Evolutionary conservation across 2,797 vertebrate genomes (phyloP).

Genomic region (Cyprinodon diabolis): DNA sequence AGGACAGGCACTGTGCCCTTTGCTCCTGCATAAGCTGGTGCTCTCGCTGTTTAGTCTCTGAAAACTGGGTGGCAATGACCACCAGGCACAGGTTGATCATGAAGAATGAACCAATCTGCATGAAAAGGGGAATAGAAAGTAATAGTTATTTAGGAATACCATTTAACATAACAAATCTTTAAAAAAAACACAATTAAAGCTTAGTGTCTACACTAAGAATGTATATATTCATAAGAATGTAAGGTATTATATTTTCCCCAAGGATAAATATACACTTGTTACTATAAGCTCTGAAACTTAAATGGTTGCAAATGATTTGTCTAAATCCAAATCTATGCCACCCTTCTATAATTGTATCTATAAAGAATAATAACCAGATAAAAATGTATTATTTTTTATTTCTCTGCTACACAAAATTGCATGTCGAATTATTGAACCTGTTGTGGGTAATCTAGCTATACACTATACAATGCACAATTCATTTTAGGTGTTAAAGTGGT

Average conservation of each 20-base stretch:
- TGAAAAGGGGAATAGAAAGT: background rate
- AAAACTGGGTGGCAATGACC: conserved; percentile 98
- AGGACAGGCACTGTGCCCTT: conserved; percentile 90
- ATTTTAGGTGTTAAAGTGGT: no score
- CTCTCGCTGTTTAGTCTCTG: conserved; percentile 96
- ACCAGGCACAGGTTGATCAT: conserved; percentile 99
- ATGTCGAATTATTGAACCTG: no score
- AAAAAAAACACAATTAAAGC: background rate
- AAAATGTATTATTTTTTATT: no score
- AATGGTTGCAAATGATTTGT: no score
- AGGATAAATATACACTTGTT: conserved; percentile 30
- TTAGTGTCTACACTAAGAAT: background rate
- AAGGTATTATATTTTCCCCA: conserved; percentile 10
- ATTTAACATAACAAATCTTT: background rate
- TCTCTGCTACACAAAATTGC: no score
- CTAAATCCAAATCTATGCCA: no score
- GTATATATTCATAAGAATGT: background rate
- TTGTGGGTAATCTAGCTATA: no score
- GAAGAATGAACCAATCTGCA: conserved; percentile 97
- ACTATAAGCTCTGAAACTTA: conserved; percentile 24
- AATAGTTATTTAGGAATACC: background rate
- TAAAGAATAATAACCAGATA: no score
- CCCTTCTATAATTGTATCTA: no score
- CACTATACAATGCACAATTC: no score
- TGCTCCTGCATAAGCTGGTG: conserved; percentile 99